Evolutionary conservation across 1,140 invertebrate genomes (phyloP), one percentile per base, ranked within the genome.

Genomic region (Drosophila orosa): DNA sequence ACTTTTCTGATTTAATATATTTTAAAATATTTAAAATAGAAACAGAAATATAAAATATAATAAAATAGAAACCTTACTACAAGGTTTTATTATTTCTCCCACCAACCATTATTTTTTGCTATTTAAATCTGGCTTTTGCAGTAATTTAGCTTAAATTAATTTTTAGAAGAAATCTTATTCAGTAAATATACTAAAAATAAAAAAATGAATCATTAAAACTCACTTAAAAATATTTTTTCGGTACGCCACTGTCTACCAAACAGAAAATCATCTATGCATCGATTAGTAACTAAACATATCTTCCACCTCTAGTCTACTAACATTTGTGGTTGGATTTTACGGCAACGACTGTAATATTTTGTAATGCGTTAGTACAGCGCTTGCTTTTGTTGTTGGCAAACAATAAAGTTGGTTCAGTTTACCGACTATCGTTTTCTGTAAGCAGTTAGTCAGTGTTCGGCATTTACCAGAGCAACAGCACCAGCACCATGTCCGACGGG

Each of bases 351-450:
- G 45, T 17, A 12, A 10, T 17, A 27, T 12, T 48, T 47, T 9
- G 25, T 2, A 9, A 5, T 9, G 7, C 24, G 7, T 5, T n/a
- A n/a, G 7, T 4, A 3, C 22, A n/a, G 9, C 7, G 44, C 15
- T n/a, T 2, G 44, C 2, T 9, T 9, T 27, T 25, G 24, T 27
- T 27, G 15, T 12, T 9, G 13, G 13, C 15, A 5, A 29, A 54
- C 31, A 19, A 54, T 10, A 24, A 22, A 35, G 13, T 22, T 22
- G 13, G 50, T 54, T 54, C 7, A 35, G 15, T 54, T 54, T 54
- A 54, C 50, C 50, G 48, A 52, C 25, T 0, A 17, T 27, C 9
- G 25, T 27, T 48, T 27, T 13, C 25, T 3, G 47, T 7, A 3
- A 3, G 47, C 8, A 33, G 19, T 35, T 54, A 54, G 17, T 54